Base-by-base conservation (phyloP, 2,113 vertebrate genomes). In the Hyaena hyaena region DNA sequence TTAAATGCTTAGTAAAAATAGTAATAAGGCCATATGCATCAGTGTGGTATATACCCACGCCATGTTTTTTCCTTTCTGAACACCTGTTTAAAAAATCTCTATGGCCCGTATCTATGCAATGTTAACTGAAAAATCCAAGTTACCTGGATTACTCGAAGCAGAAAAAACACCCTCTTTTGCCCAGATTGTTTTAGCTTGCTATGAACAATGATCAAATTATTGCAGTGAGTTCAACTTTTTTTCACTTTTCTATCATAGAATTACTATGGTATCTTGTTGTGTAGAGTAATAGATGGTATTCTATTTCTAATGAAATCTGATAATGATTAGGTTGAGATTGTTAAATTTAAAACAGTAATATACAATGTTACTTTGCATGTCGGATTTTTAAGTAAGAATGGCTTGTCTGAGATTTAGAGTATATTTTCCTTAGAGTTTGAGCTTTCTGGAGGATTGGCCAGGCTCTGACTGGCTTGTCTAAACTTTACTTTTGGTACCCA, bases 1-100 rank as follows among this genome's bases (percentile, higher is more conserved):
- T 96, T 97, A 97, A 92, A 89, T 96, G 89, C 93, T 97, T 97
- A 97, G 21, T 93, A 92, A 92, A 95, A 92, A 81, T 69, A 95
- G 79, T 76, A 88, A 81, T 76, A 82, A 68, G 68, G 17, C 77
- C 58, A 33, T 55, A 35, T 82, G 69, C 69, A 89, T 33, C 17
- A 10, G 16, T 71, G 45, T 65, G n/a, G 81, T 73, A 26, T 28
- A 24, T 1, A 91, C 88, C 61, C 31, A 74, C 17, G 69, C 53
- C 4, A 1, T 17, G 61, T 31, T 73, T 94, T 43, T 45, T 23
- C 77, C 90, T 91, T 95, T 88, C 43, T 84, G 66, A 92, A 71
- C 58, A 89, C 33, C 21, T 43, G n/a, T 2, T 2, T 24, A 61
- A 81, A 95, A 74, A 33, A 91, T 19, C 76, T 53, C 74, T 55